A percentile compares a stretch with the other conserved stretches of the same genome.
These are phyloP conservation scores for Rhinogobio ventralis DNA, from an alignment of 2,797 vertebrate species.

Conservation along the genomic window DNA sequence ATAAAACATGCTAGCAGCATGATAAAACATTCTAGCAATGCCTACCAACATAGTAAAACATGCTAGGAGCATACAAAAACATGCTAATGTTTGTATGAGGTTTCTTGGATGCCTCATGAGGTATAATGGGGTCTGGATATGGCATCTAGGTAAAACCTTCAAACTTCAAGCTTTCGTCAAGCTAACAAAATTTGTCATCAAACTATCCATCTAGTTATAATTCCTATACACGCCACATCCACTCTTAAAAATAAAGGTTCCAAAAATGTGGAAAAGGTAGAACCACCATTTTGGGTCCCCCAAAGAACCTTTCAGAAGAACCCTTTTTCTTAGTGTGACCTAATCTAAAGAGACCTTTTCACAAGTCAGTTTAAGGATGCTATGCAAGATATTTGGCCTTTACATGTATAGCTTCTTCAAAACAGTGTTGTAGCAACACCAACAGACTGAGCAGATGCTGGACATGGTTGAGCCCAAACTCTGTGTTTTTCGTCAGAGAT, in stretches of 20 bases:
- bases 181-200: not conserved
- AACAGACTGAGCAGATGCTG: conserved; percentile 4
- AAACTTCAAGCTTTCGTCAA: not conserved
- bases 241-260: not conserved
- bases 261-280: no score
- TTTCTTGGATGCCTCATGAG: not conserved
- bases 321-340: no score
- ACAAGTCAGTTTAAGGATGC: not conserved
- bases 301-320: no score
- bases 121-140: not conserved
- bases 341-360: not conserved
- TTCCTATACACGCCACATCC: not conserved
- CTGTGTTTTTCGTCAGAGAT: not conserved
- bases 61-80: not conserved
- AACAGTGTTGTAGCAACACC: not conserved
- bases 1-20: not conserved
- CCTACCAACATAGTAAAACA: not conserved
- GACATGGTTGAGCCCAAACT: conserved; percentile 32
- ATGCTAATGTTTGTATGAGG: not conserved
- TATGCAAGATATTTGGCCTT: not conserved
- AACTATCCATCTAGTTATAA: not conserved
- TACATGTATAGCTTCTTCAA: not conserved
- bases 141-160: not conserved
- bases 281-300: no score
- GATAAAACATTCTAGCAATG: not conserved